Evolutionary conservation across 2,797 vertebrate species (phyloP).

Genomic region (Periparus ater): DNA sequence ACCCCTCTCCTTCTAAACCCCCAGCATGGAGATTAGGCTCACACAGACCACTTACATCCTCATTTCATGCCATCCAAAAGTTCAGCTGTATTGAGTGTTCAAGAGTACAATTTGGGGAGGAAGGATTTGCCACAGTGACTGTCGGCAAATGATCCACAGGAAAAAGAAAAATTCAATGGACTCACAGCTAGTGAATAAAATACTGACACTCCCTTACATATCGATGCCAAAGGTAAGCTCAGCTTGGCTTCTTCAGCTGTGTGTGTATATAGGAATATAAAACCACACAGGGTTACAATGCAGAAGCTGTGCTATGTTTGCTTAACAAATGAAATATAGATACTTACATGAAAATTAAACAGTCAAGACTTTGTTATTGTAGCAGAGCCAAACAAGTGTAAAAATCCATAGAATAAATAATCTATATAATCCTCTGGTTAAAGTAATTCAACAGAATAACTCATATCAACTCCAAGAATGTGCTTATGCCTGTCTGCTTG

Average conservation of each 20-base stretch:
- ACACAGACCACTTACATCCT: not conserved
- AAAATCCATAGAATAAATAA: conserved; percentile 61
- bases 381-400: conserved; percentile 42
- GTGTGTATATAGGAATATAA: conserved; percentile 20
- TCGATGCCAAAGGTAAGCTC: not conserved
- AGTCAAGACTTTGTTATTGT: conserved; percentile 39
- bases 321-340: conserved; percentile 59
- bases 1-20: not conserved
- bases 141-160: not conserved
- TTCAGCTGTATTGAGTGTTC: not conserved
- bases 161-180: not conserved
- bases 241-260: not conserved
- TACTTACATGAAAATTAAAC: conserved; percentile 56
- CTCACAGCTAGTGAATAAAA: not conserved
- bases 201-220: not conserved
- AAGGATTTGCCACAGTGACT: not conserved
- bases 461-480: conserved; percentile 13
- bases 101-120: not conserved
- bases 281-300: not conserved
- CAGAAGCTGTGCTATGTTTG: conserved; percentile 35
- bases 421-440: conserved; percentile 19
- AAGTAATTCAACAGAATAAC: conserved; percentile 36
- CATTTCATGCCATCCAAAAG: not conserved
- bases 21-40: not conserved
- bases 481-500: conserved; percentile 17